Evolutionary conservation across 2,797 vertebrate genomes (phyloP).

Genomic region (Falco novaeseelandiae): DNA sequence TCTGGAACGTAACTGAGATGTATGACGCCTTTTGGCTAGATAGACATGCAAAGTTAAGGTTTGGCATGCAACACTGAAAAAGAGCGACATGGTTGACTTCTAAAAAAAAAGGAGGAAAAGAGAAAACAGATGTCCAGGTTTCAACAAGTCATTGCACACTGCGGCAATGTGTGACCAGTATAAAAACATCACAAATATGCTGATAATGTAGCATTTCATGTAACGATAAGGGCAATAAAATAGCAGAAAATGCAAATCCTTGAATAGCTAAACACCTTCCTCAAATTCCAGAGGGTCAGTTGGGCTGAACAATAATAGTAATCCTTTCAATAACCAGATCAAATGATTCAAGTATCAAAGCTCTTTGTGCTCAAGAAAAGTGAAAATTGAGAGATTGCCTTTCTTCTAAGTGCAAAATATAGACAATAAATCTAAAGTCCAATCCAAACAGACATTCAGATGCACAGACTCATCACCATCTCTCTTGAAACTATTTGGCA

Average conservation of each 20-base stretch:
- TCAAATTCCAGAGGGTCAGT: constrained; percentile 3
- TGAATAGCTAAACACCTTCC: background rate
- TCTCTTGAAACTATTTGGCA: constrained; percentile 36
- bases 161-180: constrained; percentile 17
- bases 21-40: background rate
- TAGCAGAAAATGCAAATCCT: constrained; percentile 36
- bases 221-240: constrained; percentile 49
- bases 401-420: background rate
- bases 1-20: background rate
- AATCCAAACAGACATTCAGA: background rate
- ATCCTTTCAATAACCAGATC: constrained; percentile 35
- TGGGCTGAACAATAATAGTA: background rate
- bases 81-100: constrained; percentile 32
- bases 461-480: background rate
- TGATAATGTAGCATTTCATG: constrained; percentile 45
- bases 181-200: constrained; percentile 1
- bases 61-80: background rate
- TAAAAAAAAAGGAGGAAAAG: constrained; percentile 37
- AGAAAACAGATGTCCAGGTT: constrained; percentile 55
- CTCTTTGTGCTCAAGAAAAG: background rate
- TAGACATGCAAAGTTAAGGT: background rate
- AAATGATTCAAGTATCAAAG: constrained; percentile 10
- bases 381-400: background rate
- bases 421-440: constrained; percentile 15
- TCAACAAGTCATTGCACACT: constrained; percentile 37